These are phyloP conservation scores for Bos taurus DNA, from an alignment of 2,113 vertebrate species.

Conservation along the genomic window ARS-UCD2.0 NC_037338.1:763501-764000, in stretches of 20 bases:
- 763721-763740: not conserved
- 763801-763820: not conserved
- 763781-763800: not conserved
- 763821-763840: not conserved
- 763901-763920: not conserved
- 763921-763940: rapidly evolving
- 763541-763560: not conserved
- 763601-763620: not conserved
- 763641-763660: not conserved
- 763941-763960: not conserved
- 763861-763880: not conserved
- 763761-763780: not conserved
- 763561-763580: not conserved
- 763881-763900: not conserved
- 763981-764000: not conserved
- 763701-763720: not conserved
- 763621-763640: not conserved
- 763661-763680: not conserved
- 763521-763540: not conserved
- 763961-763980: rapidly evolving
- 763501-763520: not conserved
- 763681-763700: not conserved
- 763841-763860: not conserved
- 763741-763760: not conserved
- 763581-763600: not conserved